Evolutionary conservation across 2,797 vertebrate species (phyloP).

Genomic region (Chrysocyon brachyurus): DNA sequence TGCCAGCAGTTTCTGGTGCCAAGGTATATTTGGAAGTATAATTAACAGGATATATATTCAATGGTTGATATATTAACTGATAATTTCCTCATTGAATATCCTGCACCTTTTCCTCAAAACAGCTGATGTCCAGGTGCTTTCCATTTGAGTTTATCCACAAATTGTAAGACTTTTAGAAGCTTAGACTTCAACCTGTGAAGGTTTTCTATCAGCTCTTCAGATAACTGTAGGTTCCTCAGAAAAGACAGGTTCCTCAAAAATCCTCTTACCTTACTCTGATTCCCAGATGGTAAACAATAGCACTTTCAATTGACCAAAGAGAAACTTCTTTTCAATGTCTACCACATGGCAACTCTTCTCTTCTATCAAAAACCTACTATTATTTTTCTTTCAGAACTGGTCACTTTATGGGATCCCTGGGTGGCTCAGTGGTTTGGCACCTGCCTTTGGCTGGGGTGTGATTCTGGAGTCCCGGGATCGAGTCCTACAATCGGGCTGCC

Average conservation of each 20-base stretch:
- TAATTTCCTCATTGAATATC: conserved; percentile 12
- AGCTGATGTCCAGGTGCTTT: neutral
- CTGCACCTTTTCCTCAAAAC: neutral
- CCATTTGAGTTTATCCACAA: neutral
- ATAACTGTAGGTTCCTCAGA: neutral
- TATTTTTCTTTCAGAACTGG: neutral
- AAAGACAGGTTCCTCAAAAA: neutral
- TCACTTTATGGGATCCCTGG: neutral
- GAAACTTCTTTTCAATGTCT: neutral
- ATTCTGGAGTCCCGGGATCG: no score
- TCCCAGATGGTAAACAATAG: neutral
- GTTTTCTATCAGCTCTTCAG: neutral
- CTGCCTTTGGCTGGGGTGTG: no score
- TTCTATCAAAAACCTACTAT: neutral
- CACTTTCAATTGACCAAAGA: neutral
- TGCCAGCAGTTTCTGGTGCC: neutral
- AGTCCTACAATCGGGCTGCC: no score
- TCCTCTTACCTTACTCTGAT: neutral
- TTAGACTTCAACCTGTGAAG: neutral
- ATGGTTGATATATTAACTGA: neutral
- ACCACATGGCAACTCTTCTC: neutral
- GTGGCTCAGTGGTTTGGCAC: no score
- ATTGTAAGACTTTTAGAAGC: neutral
- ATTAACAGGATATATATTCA: conserved; percentile 14
- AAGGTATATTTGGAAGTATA: conserved; percentile 16